phyloP scores from a whole-genome alignment of 2,888 invertebrate genomes.

The Platycnemis pennipes region DNA sequence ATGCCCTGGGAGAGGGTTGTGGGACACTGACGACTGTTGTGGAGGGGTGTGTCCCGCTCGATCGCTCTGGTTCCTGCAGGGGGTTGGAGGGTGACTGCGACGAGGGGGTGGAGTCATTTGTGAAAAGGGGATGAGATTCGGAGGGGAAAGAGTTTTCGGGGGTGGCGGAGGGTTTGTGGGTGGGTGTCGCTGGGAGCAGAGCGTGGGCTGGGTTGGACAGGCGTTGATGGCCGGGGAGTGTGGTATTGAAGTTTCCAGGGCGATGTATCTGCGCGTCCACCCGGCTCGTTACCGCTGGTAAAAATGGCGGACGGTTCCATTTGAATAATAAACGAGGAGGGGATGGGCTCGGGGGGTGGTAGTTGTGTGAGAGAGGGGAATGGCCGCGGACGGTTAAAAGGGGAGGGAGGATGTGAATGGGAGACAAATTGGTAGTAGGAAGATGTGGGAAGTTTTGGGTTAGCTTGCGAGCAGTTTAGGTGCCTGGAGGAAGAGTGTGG shows the following conservation, averaged over 20 bases:
- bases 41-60: background rate
- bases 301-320: conserved; percentile 64
- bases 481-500: background rate
- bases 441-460: conserved; percentile 16
- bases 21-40: conserved; percentile 12
- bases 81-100: background rate
- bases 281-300: conserved; percentile 62
- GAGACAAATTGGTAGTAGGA: conserved; percentile 46
- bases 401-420: background rate
- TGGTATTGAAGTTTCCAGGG: conserved; percentile 66
- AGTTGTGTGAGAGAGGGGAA: background rate
- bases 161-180: conserved; percentile 9
- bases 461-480: background rate
- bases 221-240: conserved; percentile 52
- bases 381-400: background rate
- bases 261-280: conserved; percentile 64
- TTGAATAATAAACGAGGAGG: conserved; percentile 60
- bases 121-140: background rate
- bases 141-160: background rate
- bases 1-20: background rate
- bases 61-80: background rate
- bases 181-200: background rate
- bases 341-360: background rate
- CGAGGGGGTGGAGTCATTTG: background rate
- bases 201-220: conserved; percentile 55